Percentiles rank a stretch among this genome's conserved stretches.
These are phyloP conservation scores for Hipparchia semele DNA, from an alignment of 2,888 invertebrate genomes.

Conservation along the genomic window DNA sequence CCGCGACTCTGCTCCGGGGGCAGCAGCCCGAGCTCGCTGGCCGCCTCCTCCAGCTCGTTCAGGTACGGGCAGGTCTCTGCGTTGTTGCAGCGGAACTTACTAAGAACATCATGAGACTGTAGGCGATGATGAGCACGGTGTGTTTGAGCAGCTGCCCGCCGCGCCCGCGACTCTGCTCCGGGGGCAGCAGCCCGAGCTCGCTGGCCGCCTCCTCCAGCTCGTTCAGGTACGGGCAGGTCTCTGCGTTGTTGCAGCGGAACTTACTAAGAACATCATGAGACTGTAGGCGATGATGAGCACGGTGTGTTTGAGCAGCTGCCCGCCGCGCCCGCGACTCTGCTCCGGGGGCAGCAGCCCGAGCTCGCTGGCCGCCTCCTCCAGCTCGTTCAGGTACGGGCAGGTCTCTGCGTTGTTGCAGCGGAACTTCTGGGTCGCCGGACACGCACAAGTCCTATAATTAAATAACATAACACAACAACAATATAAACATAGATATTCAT, in stretches of 20 bases:
- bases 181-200: slow-evolving; percentile 67
- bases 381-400: slow-evolving; percentile 62
- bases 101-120: slow-evolving; percentile 94
- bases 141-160: slow-evolving; percentile 90
- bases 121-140: slow-evolving; percentile 90
- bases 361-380: slow-evolving; percentile 65
- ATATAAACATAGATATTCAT: no score
- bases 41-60: slow-evolving; percentile 65
- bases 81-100: slow-evolving; percentile 79
- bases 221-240: slow-evolving; percentile 60
- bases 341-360: slow-evolving; percentile 72
- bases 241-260: slow-evolving; percentile 59
- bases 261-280: slow-evolving; percentile 95
- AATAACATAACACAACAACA: neutral
- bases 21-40: slow-evolving; percentile 63
- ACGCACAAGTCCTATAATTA: slow-evolving; percentile 63
- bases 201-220: slow-evolving; percentile 68
- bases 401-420: slow-evolving; percentile 52
- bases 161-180: slow-evolving; percentile 65
- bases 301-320: slow-evolving; percentile 91
- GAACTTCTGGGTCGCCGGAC: slow-evolving; percentile 60
- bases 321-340: slow-evolving; percentile 67
- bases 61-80: slow-evolving; percentile 60
- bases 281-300: slow-evolving; percentile 90
- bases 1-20: slow-evolving; percentile 69